Conservation (phyloP, 2,888 invertebrate species). For the Hecatera dysodea region DNA sequence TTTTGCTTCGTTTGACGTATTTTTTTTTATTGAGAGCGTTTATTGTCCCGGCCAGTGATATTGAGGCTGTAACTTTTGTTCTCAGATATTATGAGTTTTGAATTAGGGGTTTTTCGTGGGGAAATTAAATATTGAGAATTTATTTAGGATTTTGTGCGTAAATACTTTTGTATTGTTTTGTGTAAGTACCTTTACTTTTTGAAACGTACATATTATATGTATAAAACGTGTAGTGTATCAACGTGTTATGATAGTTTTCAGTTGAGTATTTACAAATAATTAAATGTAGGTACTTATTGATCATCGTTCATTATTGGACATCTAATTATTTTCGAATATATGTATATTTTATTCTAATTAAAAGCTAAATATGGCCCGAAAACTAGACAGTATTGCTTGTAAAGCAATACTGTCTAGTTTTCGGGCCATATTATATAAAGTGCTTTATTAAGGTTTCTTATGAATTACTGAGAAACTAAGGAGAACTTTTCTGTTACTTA, state of each 20-base stretch:
- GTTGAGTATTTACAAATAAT: not conserved
- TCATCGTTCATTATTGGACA: not conserved
- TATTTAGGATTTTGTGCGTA: not conserved
- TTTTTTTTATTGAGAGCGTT: constrained; percentile 23
- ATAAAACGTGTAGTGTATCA: not conserved
- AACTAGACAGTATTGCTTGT: no score
- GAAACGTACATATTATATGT: not conserved
- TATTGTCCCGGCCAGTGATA: constrained; percentile 21
- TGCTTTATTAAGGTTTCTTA: not conserved
- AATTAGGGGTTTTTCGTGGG: constrained; percentile 32
- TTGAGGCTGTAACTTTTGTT: constrained; percentile 51
- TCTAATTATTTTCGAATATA: not conserved
- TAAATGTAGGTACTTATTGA: not conserved
- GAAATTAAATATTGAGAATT: not conserved
- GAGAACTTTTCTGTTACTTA: not conserved
- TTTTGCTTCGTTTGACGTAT: constrained; percentile 31
- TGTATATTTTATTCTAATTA: not conserved
- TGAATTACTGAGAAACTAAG: not conserved
- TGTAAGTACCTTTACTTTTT: not conserved
- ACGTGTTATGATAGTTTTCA: not conserved
- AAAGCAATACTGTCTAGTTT: constrained; percentile 1
- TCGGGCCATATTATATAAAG: not conserved
- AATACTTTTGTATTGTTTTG: not conserved
- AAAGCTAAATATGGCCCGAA: not conserved
- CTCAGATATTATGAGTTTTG: constrained; percentile 28